Base-by-base conservation (phyloP, 2,888 invertebrate genomes). In the Operophtera brumata region DNA sequence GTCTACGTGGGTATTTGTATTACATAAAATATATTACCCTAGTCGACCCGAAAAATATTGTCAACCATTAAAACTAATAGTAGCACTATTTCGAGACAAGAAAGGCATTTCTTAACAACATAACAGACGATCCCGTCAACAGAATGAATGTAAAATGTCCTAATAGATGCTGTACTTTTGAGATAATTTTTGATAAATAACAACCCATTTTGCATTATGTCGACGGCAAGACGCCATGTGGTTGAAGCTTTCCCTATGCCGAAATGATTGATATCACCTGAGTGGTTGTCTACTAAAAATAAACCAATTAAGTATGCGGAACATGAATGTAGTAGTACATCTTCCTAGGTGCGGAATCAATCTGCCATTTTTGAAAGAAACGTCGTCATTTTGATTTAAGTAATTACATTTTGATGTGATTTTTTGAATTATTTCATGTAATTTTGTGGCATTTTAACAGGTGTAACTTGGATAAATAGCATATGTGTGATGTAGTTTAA, bases 101-200 rank as follows among this genome's bases (percentile, higher is more conserved):
- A 61, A 57, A 53, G 59, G 45, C 59, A 67, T 69, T 63, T 61
- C 61, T 57, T 59, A 63, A 67, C 62, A 55, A 66, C 62, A 58
- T 66, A 69, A 73, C 65, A 65, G 77, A 77, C 72, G 77, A 52
- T 46, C 7, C 61, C 73, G 78, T 79, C 78, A 71, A 62, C 69
- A 53, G 57, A 64, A 76, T 60, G 59, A 65, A 72, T 72, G 75
- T 65, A 66, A 64, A 57, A 66, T 61, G 63, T 66, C 59, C 57
- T 70, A 75, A 75, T 71, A 76, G 60, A 51, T 47, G 54, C 46
- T 55, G 47, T 37, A 56, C 44, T 44, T 60, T 51, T 49, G 52
- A 45, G 48, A 52, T 64, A 64, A 65, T 61, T 65, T 66, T 67
- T 66, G 67, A 70, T 62, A 51, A 62, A 67, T 62, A 61, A 60